Percentiles rank a stretch among this genome's conserved stretches.
phyloP scores from a whole-genome alignment of 2,797 vertebrate species.

The Heterohyrax brucei region DNA sequence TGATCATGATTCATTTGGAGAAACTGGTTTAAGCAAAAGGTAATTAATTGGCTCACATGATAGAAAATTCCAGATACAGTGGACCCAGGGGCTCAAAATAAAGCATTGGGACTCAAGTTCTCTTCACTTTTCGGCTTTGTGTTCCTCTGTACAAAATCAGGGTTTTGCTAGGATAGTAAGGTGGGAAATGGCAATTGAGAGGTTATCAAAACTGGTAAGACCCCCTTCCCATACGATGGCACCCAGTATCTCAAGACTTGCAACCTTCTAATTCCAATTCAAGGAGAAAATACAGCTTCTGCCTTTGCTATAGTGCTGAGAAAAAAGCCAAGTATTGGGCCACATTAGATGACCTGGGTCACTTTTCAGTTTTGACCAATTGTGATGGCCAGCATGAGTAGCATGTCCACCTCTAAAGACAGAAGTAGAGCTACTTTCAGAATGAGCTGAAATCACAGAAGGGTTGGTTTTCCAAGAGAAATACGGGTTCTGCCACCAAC shows the following conservation, averaged over 20 bases:
- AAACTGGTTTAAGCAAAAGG: not conserved
- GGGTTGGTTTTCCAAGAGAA: not conserved
- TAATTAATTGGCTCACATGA: not conserved
- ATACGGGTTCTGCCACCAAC: constrained; percentile 27
- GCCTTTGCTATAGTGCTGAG: not conserved
- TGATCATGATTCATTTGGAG: not conserved
- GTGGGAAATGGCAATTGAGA: not conserved
- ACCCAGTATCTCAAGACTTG: not conserved
- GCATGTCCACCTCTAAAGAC: not conserved
- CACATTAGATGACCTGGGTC: not conserved
- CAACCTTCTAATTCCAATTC: not conserved
- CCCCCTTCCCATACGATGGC: not conserved
- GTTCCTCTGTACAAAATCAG: not conserved
- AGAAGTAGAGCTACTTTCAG: not conserved
- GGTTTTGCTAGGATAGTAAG: not conserved
- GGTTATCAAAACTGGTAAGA: not conserved
- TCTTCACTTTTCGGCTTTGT: not conserved
- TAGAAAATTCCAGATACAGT: not conserved
- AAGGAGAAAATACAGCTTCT: not conserved
- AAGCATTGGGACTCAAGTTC: not conserved
- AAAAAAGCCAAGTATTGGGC: not conserved
- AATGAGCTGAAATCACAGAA: not conserved
- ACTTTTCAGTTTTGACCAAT: not conserved
- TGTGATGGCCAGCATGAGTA: not conserved
- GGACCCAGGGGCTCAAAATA: not conserved